Evolutionary conservation across 2,888 invertebrate genomes (phyloP).

Genomic region (Lysandra coridon): DNA sequence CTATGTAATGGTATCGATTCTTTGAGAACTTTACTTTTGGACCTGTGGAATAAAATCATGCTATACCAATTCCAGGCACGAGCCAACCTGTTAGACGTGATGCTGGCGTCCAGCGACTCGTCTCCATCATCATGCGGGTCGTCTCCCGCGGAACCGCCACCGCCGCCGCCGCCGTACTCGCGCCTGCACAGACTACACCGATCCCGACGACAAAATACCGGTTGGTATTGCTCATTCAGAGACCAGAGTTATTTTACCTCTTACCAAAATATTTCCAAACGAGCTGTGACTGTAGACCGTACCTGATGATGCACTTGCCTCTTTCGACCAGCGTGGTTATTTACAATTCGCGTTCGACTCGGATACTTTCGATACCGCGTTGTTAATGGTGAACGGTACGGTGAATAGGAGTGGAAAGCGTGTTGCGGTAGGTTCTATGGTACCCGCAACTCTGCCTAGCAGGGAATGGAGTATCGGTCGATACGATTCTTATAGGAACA

Average conservation of each 20-base stretch:
- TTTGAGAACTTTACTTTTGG: background rate
- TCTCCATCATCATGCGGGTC: constrained; percentile 85
- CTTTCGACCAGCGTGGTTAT: too few relatives aligned
- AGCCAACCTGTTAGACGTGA: constrained; percentile 87
- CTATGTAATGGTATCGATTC: too few relatives aligned
- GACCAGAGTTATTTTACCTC: background rate
- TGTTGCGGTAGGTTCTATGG: too few relatives aligned
- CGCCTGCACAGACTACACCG: constrained; percentile 85
- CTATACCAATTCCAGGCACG: constrained; percentile 79
- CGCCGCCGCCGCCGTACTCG: constrained; percentile 79
- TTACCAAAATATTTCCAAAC: too few relatives aligned
- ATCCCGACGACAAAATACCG: constrained; percentile 88
- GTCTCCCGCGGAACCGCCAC: constrained; percentile 72
- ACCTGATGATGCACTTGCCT: too few relatives aligned
- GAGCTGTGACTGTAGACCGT: too few relatives aligned
- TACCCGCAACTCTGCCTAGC: too few relatives aligned
- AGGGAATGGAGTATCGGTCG: too few relatives aligned
- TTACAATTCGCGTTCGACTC: too few relatives aligned
- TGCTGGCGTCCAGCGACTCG: constrained; percentile 88
- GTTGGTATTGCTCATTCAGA: constrained; percentile 60
- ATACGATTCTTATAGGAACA: background rate
- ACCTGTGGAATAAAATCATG: background rate
- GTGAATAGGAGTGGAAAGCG: too few relatives aligned
- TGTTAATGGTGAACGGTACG: too few relatives aligned
- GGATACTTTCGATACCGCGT: too few relatives aligned